A percentile compares a stretch with the other conserved stretches of the same genome.
Conservation (phyloP, 53 echinoderm and acorn worm species). For the Patiria pectinifera region DNA sequence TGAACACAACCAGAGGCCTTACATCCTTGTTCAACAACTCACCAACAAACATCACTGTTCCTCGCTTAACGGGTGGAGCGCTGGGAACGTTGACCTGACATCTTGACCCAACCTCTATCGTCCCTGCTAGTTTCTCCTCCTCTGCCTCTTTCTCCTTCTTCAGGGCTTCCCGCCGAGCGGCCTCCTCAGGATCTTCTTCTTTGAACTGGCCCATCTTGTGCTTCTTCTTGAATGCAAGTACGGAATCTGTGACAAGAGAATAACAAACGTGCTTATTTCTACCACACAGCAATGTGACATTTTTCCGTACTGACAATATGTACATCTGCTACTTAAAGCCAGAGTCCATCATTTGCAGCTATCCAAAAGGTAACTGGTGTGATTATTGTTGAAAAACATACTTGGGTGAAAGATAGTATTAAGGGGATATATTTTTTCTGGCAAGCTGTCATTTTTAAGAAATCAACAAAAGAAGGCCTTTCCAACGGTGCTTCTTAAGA, state of each 20-base stretch:
- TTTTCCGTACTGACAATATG: no score
- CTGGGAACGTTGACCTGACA: conserved; percentile 88
- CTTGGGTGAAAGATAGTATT: no score
- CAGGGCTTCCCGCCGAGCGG: conserved; percentile 71
- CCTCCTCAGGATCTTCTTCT: conserved; percentile 83
- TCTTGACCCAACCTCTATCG: conserved; percentile 78
- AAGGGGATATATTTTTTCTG: no score
- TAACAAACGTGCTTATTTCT: background rate
- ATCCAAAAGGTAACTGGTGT: no score
- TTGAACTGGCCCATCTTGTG: conserved; percentile 91
- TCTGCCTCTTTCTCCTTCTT: conserved; percentile 71
- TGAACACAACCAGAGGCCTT: background rate
- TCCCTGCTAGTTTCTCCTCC: conserved; percentile 72
- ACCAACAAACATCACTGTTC: conserved; percentile 95
- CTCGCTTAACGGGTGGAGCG: conserved; percentile 89
- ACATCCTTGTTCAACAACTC: conserved; percentile 14
- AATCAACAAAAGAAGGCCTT: no score
- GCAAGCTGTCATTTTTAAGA: no score
- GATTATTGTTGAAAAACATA: no score
- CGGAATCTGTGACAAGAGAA: conserved; percentile 71
- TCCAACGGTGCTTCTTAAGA: no score
- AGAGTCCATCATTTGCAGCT: no score
- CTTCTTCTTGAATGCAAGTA: conserved; percentile 90
- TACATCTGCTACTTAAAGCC: no score
- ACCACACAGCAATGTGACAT: no score